Evolutionary conservation across 2,888 invertebrate species (phyloP), one percentile per base, ranked within the genome.

Genomic region (Dryobota labecula): DNA sequence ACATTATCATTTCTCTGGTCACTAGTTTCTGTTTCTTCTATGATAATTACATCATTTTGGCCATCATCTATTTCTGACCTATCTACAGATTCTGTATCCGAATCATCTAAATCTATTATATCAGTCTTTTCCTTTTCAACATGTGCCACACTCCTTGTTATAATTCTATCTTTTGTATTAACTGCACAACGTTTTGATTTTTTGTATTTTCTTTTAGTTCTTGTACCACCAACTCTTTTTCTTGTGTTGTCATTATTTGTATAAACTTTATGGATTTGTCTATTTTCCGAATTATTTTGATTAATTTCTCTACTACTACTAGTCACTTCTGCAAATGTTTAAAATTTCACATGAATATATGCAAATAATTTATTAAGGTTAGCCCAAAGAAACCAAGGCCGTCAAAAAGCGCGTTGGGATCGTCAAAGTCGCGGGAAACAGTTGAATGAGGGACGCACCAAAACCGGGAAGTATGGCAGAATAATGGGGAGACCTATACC

Each of bases 51-150:
- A 49, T 69, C 53, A 60, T 65, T 76, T 30, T 36, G 57, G 4
- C 1, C 38, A 30, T 84, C 82, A 75, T 84, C 72, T 57, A 76
- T 36, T 43, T 38, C 20, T 36, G 41, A 13, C 4, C 6, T 82
- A 61, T 84, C 84, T 66, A 82, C 61, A 49, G 51, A 43, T 60
- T 82, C 81, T 49, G 66, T 70, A 30, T 73, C 79, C 38, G 81
- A 82, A 78, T 83, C 75, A 72, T 85, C 88, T 66, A 89, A 76
- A 58, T 81, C 73, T 71, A 88, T 88, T 38, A 87, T 49, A 68
- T 84, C 84, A 75, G 76, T 63, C 62, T 86, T 88, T 63, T 49
- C 33, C 51, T 86, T 86, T 57, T 43, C 53, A 36, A 11, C 8
- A 13, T 13, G 27, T 47, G 27, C 6, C 0, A 36, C 11, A 11